phyloP scores from a whole-genome alignment of 2,797 vertebrate genomes.

The Thaleichthys pacificus region DNA sequence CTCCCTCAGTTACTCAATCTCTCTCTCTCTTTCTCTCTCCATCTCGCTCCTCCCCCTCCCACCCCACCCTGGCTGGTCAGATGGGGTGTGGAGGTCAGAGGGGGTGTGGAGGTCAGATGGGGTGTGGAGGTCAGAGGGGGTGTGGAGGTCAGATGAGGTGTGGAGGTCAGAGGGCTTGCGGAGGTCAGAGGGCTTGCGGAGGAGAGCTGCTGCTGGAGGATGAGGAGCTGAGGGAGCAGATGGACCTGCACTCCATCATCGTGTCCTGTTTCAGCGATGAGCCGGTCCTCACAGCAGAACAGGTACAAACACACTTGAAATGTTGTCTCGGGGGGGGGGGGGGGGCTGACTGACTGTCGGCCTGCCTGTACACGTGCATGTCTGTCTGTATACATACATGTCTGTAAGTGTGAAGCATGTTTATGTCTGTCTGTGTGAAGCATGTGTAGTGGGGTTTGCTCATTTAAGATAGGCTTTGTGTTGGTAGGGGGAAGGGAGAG shows the following conservation, averaged over 20 bases:
- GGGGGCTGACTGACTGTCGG: too few relatives aligned
- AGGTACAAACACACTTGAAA: conserved; percentile 69
- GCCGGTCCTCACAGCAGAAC: conserved; percentile 92
- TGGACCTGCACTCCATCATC: conserved; percentile 97
- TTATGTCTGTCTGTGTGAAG: too few relatives aligned
- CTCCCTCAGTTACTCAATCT: too few relatives aligned
- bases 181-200: conserved; percentile 68
- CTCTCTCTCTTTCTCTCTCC: background rate
- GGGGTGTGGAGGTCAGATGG: too few relatives aligned
- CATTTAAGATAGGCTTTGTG: too few relatives aligned
- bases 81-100: too few relatives aligned
- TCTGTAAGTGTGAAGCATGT: too few relatives aligned
- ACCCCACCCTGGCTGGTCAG: background rate
- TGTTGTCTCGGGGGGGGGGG: background rate
- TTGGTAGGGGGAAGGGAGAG: too few relatives aligned
- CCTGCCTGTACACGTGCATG: too few relatives aligned
- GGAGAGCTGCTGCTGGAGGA: conserved; percentile 85
- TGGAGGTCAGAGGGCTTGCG: too few relatives aligned
- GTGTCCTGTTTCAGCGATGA: conserved; percentile 88
- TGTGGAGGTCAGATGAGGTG: background rate
- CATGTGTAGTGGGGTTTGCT: too few relatives aligned
- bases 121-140: conserved; percentile 49
- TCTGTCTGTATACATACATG: too few relatives aligned
- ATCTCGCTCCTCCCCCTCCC: conserved; percentile 7
- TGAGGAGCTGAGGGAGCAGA: conserved; percentile 91